Evolutionary conservation across 2,888 invertebrate species (phyloP), one percentile per base, ranked within the genome.

Genomic region (Acanthococcus lagerstroemiae): DNA sequence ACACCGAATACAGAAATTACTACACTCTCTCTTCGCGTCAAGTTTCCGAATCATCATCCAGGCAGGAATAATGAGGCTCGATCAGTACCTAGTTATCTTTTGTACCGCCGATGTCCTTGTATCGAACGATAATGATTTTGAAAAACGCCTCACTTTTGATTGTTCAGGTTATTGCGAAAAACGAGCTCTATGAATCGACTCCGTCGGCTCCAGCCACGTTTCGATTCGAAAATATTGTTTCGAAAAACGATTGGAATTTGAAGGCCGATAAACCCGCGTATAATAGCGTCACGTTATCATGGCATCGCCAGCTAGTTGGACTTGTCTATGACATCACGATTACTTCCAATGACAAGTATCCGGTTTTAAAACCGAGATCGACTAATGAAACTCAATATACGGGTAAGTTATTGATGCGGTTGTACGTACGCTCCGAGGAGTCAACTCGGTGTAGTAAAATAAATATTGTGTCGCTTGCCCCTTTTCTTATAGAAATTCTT

Each of bases 171-270:
- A 80, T 82, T 5, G 88, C 88, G 0, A 80, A 80, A 48, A 89
- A 87, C 74, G 77, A 77, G 17, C 78, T 78, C 1, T 79, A 78
- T 71, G 80, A 81, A 37, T 88, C 89, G 0, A 76, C 77, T 4
- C 78, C 80, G 1, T 88, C 88, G 0, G 77, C 80, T 17, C 78
- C 83, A 2, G 78, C 78, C 5, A 78, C 76, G 5, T 73, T 89
- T 12, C 77, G 77, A 0, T 87, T 87, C 73, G 86, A 87, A 71
- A 82, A 81, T 0, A 78, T 82, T 15, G 46, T 48, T 48, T 82
- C 84, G 0, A 82, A 84, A 71, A 79, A 87, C 3, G 83, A 83
- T 69, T 78, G 80, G 12, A 78, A 88, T 70, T 77, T 87, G 1
- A 74, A 75, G 50, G 74, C 83, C 26, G 72, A 76, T 1, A 77